phyloP scores from a whole-genome alignment of 1,140 invertebrate genomes.

The Anadara kagoshimensis region DNA sequence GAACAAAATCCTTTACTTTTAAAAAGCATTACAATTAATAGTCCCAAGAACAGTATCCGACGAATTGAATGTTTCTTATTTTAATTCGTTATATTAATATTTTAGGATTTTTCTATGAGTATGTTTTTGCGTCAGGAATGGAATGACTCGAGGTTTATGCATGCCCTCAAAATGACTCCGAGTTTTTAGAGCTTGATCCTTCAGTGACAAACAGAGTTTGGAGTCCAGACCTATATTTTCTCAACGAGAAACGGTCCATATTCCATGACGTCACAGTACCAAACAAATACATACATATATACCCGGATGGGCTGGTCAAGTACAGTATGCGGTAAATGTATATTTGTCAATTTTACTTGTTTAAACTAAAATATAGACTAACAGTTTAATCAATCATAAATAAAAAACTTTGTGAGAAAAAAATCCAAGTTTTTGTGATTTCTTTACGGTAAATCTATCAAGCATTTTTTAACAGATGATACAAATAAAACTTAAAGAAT shows the following conservation, averaged over 20 bases:
- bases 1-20: no score
- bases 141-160: slow-evolving; percentile 75
- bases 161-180: slow-evolving; percentile 63
- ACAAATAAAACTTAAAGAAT: no score
- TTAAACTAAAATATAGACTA: no score
- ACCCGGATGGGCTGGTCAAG: slow-evolving; percentile 79
- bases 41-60: no score
- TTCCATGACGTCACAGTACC: slow-evolving; percentile 75
- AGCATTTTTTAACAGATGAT: no score
- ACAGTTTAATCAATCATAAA: no score
- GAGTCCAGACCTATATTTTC: slow-evolving; percentile 74
- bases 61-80: no score
- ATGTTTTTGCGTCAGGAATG: slow-evolving; percentile 78
- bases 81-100: neutral
- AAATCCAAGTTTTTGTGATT: no score
- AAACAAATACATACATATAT: slow-evolving; percentile 73
- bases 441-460: no score
- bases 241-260: slow-evolving; percentile 73
- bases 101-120: slow-evolving; percentile 79
- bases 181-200: slow-evolving; percentile 53
- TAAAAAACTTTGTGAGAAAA: no score
- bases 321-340: slow-evolving; percentile 73
- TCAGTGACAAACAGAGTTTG: slow-evolving; percentile 65
- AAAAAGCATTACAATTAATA: no score
- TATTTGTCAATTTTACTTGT: no score